phyloP scores from a whole-genome alignment of 2,797 vertebrate genomes.

The Propithecus perrieri region DNA sequence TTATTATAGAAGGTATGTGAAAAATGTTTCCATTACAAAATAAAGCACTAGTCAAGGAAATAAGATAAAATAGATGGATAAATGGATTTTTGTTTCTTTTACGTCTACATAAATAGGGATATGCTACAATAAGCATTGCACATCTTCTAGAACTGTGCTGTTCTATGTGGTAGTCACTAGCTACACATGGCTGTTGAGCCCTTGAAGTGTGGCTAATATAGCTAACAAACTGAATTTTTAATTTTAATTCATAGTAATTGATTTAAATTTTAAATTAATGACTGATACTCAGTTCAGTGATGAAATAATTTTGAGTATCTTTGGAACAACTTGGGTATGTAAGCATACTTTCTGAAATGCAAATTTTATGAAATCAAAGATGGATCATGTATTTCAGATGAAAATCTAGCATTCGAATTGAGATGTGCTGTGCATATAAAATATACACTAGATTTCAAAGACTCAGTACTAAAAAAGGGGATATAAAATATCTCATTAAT shows the following conservation, averaged over 20 bases:
- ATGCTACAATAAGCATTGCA: background rate
- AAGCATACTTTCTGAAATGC: conserved; percentile 59
- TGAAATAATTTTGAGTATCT: background rate
- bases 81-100: background rate
- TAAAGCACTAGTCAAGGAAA: background rate
- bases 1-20: background rate
- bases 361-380: conserved; percentile 60
- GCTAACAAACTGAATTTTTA: background rate
- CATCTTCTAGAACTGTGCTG: background rate
- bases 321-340: background rate
- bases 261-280: conserved; percentile 34
- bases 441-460: conserved; percentile 38
- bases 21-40: conserved; percentile 19
- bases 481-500: conserved; percentile 39
- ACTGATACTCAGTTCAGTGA: conserved; percentile 1
- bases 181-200: background rate
- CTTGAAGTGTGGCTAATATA: background rate
- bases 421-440: background rate
- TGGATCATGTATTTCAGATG: background rate
- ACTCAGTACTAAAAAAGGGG: background rate
- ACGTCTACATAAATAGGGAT: background rate
- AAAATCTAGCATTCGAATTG: conserved; percentile 36
- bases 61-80: background rate
- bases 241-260: conserved; percentile 27
- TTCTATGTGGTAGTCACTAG: background rate